Conservation (phyloP, 2,113 vertebrate genomes). For the Apodemus speciosus region DNA sequence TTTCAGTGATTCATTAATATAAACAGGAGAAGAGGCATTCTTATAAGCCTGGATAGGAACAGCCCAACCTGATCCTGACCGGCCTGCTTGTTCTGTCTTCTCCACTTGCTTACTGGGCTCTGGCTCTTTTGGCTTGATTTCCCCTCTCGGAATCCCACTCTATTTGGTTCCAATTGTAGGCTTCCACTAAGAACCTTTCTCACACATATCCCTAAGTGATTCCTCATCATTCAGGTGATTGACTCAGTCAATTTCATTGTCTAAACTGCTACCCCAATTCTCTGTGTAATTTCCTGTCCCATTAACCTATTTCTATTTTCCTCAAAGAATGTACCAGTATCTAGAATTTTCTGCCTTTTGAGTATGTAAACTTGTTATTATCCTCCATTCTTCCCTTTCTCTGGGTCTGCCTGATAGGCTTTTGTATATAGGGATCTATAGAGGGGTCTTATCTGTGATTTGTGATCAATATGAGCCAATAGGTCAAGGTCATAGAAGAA, state of each 20-base stretch:
- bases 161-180: not conserved
- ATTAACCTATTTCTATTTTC: not conserved
- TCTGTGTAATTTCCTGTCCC: not conserved
- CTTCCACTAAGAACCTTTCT: not conserved
- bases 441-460: not conserved
- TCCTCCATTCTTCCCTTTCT: not conserved
- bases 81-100: not conserved
- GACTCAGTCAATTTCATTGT: not conserved
- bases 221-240: not conserved
- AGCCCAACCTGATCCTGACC: too few species aligned
- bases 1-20: not conserved
- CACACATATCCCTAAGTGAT: not conserved
- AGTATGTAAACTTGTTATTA: not conserved
- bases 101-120: too few species aligned
- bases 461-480: not conserved
- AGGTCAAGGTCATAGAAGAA: not conserved
- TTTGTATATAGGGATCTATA: not conserved
- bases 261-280: not conserved
- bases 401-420: not conserved
- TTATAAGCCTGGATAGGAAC: too few species aligned
- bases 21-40: not conserved
- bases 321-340: not conserved
- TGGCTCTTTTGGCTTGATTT: not conserved
- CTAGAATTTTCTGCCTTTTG: not conserved
- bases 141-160: not conserved